Evolutionary conservation across 2,888 invertebrate genomes (phyloP), one percentile per base, ranked within the genome.

Genomic region (Watsonalla binaria): DNA sequence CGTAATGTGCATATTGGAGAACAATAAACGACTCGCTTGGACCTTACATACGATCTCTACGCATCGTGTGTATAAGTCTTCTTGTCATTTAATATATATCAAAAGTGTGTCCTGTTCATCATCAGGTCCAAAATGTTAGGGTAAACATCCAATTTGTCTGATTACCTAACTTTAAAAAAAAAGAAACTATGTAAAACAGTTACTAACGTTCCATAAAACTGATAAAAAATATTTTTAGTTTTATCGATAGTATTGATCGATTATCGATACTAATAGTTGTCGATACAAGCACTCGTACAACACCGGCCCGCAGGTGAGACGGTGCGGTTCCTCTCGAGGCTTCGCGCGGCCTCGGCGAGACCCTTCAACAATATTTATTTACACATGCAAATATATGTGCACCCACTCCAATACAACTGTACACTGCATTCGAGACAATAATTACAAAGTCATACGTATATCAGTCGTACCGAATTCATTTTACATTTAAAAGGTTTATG

Each of bases 1-100:
- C 79, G 80, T 83, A 82, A 85, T 82, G 81, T 82, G 82, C 82
- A 86, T 86, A 84, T 82, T 70, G 66, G 72, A 70, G 65, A 75
- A 76, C 73, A 74, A 72, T 75, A 78, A 70, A 72, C 58, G 66
- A 59, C 65, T 37, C 15, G 61, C 60, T 59, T 56, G 57, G 63
- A 55, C 60, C 53, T 58, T 60, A 65, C 60, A 61, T 59, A 61
- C 57, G 55, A 57, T 50, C 47, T 46, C 8, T 37, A 11, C 11
- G 5, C 42, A 11, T 11, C 9, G 11, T 5, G 5, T 34, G 13
- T 34, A 33, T 34, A 35, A 6, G 5, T 56, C 58, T 57, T 60
- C 47, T 24, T 2, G 51, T 54, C 56, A 58, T 53, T 52, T 24
- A 45, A 1, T 24, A 24, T 24, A 24, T 24, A 1, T 24, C 24